These are phyloP conservation scores for Amphibalanus amphitrite DNA, from an alignment of 1,140 invertebrate genomes.

Conservation along the genomic window DNA sequence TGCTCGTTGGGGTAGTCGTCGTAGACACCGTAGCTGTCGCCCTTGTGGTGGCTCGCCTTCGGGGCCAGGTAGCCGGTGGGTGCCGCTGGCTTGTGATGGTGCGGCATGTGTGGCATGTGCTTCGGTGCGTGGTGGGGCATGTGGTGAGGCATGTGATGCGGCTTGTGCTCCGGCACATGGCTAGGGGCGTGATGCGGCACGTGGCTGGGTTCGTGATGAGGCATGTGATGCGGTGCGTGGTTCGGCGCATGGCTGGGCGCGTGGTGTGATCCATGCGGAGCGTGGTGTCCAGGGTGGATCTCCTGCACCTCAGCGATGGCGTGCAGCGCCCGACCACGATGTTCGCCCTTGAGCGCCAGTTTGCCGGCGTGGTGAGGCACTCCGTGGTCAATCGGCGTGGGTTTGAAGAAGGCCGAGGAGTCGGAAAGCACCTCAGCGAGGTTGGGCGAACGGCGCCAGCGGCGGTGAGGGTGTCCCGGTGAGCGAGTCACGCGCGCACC, in stretches of 20 bases:
- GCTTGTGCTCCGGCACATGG: not conserved
- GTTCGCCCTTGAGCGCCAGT: not conserved
- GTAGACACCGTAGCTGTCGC: not conserved
- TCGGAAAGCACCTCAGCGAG: not conserved
- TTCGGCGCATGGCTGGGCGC: no score
- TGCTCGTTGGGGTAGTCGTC: not conserved
- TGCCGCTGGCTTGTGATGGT: no score
- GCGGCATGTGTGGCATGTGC: not conserved
- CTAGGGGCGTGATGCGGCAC: not conserved
- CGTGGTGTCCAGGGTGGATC: not conserved
- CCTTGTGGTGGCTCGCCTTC: not conserved
- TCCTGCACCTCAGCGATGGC: not conserved
- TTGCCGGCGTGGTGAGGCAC: not conserved
- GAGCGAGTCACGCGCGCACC: not conserved
- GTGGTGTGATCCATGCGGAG: no score
- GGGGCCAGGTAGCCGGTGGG: no score
- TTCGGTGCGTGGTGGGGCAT: not conserved
- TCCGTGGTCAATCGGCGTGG: not conserved
- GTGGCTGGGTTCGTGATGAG: no score
- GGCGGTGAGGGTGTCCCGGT: not conserved
- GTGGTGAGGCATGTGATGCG: not conserved
- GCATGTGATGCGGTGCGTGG: not conserved
- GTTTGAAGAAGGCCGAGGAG: not conserved
- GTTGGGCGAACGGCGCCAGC: not conserved
- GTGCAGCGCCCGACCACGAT: not conserved